These are phyloP conservation scores for Myotis daubentonii DNA, from an alignment of 2,797 vertebrate species.

Conservation along the genomic window DNA sequence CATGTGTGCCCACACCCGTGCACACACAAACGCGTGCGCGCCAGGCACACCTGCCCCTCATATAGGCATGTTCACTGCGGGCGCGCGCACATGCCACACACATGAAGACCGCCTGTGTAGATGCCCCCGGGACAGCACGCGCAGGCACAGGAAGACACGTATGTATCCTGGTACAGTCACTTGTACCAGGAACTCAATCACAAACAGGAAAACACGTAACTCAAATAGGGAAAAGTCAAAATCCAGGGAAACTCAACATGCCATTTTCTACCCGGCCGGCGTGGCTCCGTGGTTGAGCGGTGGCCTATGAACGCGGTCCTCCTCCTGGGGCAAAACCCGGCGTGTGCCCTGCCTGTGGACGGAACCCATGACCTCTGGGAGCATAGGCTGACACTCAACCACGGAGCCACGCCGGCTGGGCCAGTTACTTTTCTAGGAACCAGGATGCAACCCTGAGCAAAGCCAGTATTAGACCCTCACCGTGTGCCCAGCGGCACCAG, in stretches of 20 bases:
- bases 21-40: background rate
- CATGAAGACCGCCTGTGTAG: too few species aligned
- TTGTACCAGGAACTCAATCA: background rate
- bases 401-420: background rate
- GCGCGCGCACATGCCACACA: fast-evolving
- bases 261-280: background rate
- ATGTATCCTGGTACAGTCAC: too few species aligned
- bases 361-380: too few species aligned
- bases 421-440: background rate
- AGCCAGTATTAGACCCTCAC: background rate
- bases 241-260: background rate
- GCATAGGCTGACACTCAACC: too few species aligned
- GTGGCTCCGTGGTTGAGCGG: too few species aligned
- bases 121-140: fast-evolving
- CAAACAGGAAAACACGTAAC: background rate
- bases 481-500: background rate
- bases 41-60: background rate
- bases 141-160: fast-evolving
- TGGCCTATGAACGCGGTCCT: too few species aligned
- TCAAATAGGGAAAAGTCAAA: background rate
- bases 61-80: background rate
- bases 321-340: too few species aligned
- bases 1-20: background rate
- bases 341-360: too few species aligned
- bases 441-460: fast-evolving